A percentile compares a stretch with the other conserved stretches of the same genome.
These are phyloP conservation scores for Euclidia mi DNA, from an alignment of 2,888 invertebrate species.

Conservation along the genomic window DNA sequence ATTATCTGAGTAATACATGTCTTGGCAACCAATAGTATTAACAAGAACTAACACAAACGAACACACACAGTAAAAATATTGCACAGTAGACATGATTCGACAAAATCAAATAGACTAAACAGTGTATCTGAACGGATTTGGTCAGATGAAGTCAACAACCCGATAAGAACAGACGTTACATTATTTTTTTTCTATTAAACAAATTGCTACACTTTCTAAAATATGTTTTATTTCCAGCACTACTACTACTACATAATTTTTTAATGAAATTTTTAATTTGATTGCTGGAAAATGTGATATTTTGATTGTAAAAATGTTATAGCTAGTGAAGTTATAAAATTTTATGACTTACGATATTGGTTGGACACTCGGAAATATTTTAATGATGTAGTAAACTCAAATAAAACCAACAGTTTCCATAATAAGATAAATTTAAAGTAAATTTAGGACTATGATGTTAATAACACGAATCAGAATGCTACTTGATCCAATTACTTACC, in stretches of 20 bases:
- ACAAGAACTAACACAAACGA: not conserved
- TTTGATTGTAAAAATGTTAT: constrained; percentile 26
- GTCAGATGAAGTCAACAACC: too few species aligned
- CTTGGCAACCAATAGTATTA: constrained; percentile 21
- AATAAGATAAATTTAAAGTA: too few species aligned
- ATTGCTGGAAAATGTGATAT: not conserved
- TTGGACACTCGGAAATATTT: constrained; percentile 3
- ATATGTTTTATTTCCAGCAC: not conserved
- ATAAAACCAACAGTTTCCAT: not conserved
- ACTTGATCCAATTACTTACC: too few species aligned
- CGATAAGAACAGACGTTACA: not conserved
- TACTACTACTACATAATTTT: constrained; percentile 1
- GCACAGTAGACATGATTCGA: not conserved
- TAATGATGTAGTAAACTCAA: not conserved
- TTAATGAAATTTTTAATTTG: not conserved
- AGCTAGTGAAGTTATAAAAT: constrained; percentile 28
- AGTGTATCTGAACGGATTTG: too few species aligned
- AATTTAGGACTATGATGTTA: too few species aligned
- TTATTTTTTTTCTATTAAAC: not conserved
- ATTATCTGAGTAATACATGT: constrained; percentile 33
- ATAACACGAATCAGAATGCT: too few species aligned
- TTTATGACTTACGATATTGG: constrained; percentile 11
- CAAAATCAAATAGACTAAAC: not conserved
- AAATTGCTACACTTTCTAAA: not conserved
- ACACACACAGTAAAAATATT: not conserved